These are phyloP conservation scores for Notoglanidium macrostoma DNA, from an alignment of 2,797 vertebrate species.

Conservation along the genomic window DNA sequence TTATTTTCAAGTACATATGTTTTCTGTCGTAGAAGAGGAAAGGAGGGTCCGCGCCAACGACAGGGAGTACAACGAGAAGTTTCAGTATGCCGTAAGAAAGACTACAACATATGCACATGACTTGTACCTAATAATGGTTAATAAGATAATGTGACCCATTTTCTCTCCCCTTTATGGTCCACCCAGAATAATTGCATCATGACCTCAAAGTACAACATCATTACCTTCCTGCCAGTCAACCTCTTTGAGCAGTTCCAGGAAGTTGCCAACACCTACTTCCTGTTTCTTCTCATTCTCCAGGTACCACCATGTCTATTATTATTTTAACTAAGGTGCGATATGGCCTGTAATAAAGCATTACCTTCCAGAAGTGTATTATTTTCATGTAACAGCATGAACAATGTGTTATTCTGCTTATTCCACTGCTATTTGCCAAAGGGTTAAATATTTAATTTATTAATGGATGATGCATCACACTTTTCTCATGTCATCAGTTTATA, in stretches of 20 bases:
- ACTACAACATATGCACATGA: not conserved
- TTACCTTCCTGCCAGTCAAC: slow-evolving; percentile 95
- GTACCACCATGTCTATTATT: slow-evolving; percentile 62
- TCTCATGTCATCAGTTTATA: not conserved
- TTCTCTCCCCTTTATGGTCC: slow-evolving; percentile 4
- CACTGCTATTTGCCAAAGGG: not conserved
- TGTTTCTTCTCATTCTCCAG: slow-evolving; percentile 96
- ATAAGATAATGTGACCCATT: not conserved
- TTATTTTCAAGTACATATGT: slow-evolving; percentile 29
- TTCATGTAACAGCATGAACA: not conserved
- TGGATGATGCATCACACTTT: not conserved
- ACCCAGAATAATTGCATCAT: slow-evolving; percentile 92
- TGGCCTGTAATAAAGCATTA: not conserved
- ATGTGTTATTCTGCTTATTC: not conserved
- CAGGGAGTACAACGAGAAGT: slow-evolving; percentile 92
- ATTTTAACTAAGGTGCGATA: not conserved
- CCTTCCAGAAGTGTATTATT: not conserved
- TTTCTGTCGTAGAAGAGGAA: slow-evolving; percentile 85
- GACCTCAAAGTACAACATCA: slow-evolving; percentile 93
- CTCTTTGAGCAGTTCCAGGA: slow-evolving; percentile 98
- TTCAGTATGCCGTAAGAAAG: slow-evolving; percentile 89
- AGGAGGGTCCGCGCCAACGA: slow-evolving; percentile 88
- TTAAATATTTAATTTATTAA: not conserved
- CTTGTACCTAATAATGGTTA: not conserved
- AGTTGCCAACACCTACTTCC: slow-evolving; percentile 96